A percentile compares a stretch with the other conserved stretches of the same genome.
Conservation (phyloP, 1,140 invertebrate species). For the Danaus melanippus region DNA sequence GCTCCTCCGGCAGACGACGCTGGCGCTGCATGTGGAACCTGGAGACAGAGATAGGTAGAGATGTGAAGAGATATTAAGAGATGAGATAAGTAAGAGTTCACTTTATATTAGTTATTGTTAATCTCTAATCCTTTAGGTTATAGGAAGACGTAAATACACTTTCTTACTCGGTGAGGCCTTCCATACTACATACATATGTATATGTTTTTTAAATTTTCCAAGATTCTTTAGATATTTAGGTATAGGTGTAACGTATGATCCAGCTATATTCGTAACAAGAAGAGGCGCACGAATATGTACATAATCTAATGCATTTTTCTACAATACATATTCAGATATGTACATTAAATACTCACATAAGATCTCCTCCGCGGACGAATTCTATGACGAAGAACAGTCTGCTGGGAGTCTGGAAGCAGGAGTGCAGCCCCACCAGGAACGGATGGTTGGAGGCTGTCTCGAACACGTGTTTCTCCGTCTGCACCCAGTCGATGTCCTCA, state of each 20-base stretch:
- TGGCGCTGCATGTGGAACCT: constrained; percentile 99
- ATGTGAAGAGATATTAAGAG: neutral
- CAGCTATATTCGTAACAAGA: too few species aligned
- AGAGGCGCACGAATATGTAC: too few species aligned
- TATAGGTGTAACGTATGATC: too few species aligned
- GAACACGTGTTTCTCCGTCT: constrained; percentile 99
- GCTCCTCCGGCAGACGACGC: constrained; percentile 93
- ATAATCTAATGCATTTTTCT: too few species aligned
- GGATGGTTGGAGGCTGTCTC: constrained; percentile 99
- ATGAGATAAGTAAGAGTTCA: neutral
- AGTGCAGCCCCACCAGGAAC: constrained; percentile 98
- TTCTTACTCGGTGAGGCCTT: too few species aligned
- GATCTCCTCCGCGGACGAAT: constrained; percentile 98
- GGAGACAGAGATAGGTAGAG: constrained; percentile 5
- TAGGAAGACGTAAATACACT: too few species aligned
- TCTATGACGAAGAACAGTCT: constrained; percentile 99
- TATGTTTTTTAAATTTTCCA: too few species aligned
- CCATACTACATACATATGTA: too few species aligned
- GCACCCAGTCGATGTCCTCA: constrained; percentile 99
- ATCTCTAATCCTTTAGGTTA: too few species aligned
- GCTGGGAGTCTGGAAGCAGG: constrained; percentile 98
- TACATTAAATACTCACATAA: constrained; percentile 80
- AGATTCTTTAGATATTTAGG: too few species aligned
- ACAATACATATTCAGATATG: too few species aligned
- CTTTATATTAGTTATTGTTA: too few species aligned